Conservation (phyloP, 1,140 invertebrate genomes). For the Rhagoletis pomonella region DNA sequence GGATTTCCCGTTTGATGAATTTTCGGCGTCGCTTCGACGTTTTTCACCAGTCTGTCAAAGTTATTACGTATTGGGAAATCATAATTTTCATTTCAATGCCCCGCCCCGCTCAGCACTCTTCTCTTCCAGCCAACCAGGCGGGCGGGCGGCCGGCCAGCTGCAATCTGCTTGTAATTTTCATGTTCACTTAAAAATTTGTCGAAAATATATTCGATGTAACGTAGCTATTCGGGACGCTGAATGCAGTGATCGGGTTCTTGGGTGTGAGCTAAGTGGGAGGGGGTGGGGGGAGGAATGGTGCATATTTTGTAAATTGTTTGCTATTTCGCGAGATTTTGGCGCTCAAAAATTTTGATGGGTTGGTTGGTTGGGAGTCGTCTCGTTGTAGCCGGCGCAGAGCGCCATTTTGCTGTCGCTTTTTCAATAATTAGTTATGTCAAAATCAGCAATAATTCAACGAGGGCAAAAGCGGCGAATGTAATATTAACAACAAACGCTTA, state of each 20-base stretch:
- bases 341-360: constrained; percentile 30
- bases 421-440: constrained; percentile 70
- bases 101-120: neutral
- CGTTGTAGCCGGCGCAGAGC: neutral
- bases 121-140: too few species aligned
- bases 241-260: too few species aligned
- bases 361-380: neutral
- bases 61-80: constrained; percentile 50
- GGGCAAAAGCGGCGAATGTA: constrained; percentile 27
- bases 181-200: constrained; percentile 48
- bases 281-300: neutral
- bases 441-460: constrained; percentile 61
- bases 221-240: neutral
- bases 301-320: neutral
- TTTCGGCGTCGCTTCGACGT: constrained; percentile 1
- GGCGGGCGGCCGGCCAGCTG: too few species aligned
- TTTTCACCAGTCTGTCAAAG: constrained; percentile 47
- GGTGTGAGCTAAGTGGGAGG: too few species aligned
- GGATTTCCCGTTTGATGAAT: constrained; percentile 45
- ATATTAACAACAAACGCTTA: neutral
- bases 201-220: constrained; percentile 14
- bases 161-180: constrained; percentile 9
- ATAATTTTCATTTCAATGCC: constrained; percentile 43
- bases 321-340: constrained; percentile 22
- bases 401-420: constrained; percentile 50